phyloP scores from a whole-genome alignment of 2,888 invertebrate species.

The Agrochola macilenta region DNA sequence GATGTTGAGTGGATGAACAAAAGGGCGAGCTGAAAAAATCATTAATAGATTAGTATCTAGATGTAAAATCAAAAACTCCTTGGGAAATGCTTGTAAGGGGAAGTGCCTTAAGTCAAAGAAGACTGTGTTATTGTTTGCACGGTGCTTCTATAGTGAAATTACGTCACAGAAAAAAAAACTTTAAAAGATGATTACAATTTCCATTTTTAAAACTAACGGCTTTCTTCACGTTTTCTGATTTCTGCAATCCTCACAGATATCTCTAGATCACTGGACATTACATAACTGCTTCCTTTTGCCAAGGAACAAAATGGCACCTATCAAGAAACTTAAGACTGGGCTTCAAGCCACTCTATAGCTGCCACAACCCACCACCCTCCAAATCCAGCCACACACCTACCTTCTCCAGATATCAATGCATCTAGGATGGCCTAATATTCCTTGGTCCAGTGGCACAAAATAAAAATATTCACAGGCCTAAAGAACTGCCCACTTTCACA shows the following conservation, averaged over 20 bases:
- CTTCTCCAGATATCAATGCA: neutral
- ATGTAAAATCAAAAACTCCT: neutral
- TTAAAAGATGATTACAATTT: neutral
- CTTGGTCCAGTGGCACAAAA: neutral
- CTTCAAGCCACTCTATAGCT: neutral
- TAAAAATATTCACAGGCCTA: neutral
- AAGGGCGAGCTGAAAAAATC: conserved; percentile 75
- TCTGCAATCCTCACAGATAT: neutral
- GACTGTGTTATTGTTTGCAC: neutral
- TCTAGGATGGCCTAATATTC: neutral
- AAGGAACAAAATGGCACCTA: neutral
- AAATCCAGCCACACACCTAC: neutral
- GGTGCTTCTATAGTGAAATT: neutral
- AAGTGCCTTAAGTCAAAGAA: neutral
- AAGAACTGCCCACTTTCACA: conserved; percentile 3
- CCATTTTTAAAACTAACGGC: neutral
- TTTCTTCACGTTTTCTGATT: neutral
- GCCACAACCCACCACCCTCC: neutral
- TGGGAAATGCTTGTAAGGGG: neutral
- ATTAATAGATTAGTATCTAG: neutral
- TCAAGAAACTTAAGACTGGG: neutral
- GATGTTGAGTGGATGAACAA: conserved; percentile 72
- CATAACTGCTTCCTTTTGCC: neutral
- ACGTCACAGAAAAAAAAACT: neutral
- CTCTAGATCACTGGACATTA: neutral